Evolutionary conservation across 2,797 vertebrate species (phyloP).

Genomic region (Cryptoprocta ferox): DNA sequence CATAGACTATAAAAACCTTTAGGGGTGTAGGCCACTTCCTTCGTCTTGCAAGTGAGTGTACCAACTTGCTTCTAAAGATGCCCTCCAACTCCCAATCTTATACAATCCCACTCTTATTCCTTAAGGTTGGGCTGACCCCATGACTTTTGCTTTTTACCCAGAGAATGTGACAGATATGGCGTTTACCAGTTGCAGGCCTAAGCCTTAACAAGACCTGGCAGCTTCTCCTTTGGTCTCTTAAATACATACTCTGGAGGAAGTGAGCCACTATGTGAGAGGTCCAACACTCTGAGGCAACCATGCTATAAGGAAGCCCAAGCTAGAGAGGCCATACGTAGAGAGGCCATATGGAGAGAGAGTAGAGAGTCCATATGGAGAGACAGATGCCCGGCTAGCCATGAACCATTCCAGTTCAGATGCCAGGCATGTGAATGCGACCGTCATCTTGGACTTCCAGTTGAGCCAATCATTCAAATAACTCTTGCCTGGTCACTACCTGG

Average conservation of each 20-base stretch:
- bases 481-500: not conserved
- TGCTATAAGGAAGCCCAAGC: not conserved
- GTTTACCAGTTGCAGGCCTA: not conserved
- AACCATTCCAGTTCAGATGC: not conserved
- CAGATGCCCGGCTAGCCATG: not conserved
- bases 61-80: constrained; percentile 12
- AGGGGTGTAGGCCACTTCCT: not conserved
- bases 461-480: not conserved
- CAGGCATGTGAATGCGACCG: not conserved
- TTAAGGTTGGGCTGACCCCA: not conserved
- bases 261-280: not conserved
- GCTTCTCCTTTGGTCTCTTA: not conserved
- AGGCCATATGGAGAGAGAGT: not conserved
- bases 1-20: not conserved
- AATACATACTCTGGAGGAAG: not conserved
- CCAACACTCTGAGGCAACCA: not conserved
- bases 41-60: not conserved
- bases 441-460: not conserved
- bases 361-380: not conserved
- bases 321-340: not conserved
- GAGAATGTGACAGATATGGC: not conserved
- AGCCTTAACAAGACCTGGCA: not conserved
- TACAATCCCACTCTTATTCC: not conserved
- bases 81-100: not conserved
- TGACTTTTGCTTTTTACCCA: not conserved